Evolutionary conservation across 2,797 vertebrate genomes (phyloP).

Genomic region (Aphelocoma californica): DNA sequence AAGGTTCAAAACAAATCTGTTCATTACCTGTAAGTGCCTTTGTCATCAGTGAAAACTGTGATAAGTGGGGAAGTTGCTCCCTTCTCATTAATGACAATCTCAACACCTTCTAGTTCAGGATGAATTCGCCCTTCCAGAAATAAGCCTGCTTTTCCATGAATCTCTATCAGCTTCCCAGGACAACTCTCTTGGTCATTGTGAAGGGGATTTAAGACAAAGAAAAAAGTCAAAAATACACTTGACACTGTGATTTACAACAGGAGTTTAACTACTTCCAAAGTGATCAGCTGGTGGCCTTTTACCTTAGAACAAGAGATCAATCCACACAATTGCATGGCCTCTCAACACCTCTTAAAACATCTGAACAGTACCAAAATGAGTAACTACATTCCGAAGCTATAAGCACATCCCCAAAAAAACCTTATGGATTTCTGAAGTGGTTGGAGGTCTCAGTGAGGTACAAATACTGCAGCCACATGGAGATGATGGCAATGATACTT

Average conservation of each 20-base stretch:
- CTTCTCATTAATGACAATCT: conserved; percentile 91
- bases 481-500: background rate
- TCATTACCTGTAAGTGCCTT: conserved; percentile 89
- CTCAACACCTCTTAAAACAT: background rate
- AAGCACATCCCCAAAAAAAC: background rate
- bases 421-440: background rate
- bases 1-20: background rate
- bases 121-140: conserved; percentile 91
- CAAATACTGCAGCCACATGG: background rate
- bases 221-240: background rate
- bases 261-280: background rate
- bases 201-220: conserved; percentile 18
- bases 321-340: background rate
- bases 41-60: conserved; percentile 88
- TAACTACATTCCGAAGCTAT: background rate
- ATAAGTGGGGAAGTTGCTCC: conserved; percentile 82
- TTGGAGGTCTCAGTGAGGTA: background rate
- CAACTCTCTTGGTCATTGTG: conserved; percentile 83
- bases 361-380: background rate
- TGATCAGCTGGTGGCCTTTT: background rate
- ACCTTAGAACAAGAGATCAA: background rate
- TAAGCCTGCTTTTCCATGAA: conserved; percentile 89
- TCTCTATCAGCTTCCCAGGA: conserved; percentile 92
- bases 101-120: conserved; percentile 90
- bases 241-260: background rate